phyloP scores from a whole-genome alignment of 2,888 invertebrate genomes.

The Lycia hirtaria region DNA sequence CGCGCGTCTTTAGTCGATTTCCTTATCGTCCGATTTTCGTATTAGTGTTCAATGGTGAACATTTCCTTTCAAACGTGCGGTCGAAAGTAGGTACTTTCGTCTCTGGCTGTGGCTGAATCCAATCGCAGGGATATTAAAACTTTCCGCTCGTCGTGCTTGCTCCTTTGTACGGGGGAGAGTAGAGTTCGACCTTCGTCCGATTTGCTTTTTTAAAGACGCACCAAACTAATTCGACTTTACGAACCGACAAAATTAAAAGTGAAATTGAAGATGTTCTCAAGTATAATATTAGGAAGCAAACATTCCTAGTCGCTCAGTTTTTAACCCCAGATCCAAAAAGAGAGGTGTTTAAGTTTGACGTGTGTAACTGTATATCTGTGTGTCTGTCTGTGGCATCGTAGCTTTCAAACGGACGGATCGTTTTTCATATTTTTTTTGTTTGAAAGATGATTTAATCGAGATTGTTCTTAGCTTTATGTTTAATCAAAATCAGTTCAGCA shows the following conservation, averaged over 20 bases:
- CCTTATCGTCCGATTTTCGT: conserved; percentile 70
- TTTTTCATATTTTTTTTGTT: too few relatives aligned
- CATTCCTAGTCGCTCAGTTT: background rate
- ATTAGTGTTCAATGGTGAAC: conserved; percentile 65
- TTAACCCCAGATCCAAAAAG: too few relatives aligned
- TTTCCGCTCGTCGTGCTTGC: conserved; percentile 70
- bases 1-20: conserved; percentile 61
- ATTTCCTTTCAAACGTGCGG: conserved; percentile 39
- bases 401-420: too few relatives aligned
- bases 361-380: too few relatives aligned
- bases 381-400: too few relatives aligned
- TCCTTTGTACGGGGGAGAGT: conserved; percentile 68
- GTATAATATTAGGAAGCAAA: background rate
- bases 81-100: conserved; percentile 52
- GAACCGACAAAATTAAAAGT: conserved; percentile 44
- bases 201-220: conserved; percentile 62
- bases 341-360: too few relatives aligned
- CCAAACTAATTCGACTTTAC: conserved; percentile 58
- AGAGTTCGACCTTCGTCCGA: conserved; percentile 51
- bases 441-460: too few relatives aligned
- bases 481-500: too few relatives aligned
- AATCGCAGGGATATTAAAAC: conserved; percentile 84
- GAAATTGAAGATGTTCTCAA: conserved; percentile 1
- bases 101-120: conserved; percentile 74
- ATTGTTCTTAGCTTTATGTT: too few relatives aligned